These are phyloP conservation scores for Drosophila yakuba DNA, from an alignment of 1,140 invertebrate species.

Conservation along the genomic window DNA sequence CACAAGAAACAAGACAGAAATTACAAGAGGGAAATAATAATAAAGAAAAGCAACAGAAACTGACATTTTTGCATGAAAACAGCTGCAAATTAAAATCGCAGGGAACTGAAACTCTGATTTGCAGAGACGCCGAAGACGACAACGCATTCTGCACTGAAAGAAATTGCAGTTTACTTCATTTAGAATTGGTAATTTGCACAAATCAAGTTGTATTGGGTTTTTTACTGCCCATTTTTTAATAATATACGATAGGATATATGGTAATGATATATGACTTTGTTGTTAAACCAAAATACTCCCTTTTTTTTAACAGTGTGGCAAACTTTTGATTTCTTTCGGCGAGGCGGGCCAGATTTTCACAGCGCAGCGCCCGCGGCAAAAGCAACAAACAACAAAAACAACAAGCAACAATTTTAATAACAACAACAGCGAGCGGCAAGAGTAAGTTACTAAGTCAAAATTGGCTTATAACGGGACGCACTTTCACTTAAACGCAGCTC, in stretches of 20 bases:
- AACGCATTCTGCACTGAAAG: constrained; percentile 29
- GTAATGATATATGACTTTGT: background rate
- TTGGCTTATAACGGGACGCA: constrained; percentile 73
- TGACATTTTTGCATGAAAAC: constrained; percentile 60
- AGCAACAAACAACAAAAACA: constrained; percentile 12
- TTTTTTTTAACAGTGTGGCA: constrained; percentile 21
- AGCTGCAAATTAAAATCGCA: constrained; percentile 67
- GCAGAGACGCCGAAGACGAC: constrained; percentile 17
- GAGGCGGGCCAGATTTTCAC: constrained; percentile 50
- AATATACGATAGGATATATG: too few relatives aligned
- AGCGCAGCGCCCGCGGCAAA: constrained; percentile 52
- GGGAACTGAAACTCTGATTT: constrained; percentile 7
- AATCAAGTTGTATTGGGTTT: too few relatives aligned
- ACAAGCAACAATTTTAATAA: constrained; percentile 7
- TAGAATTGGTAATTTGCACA: background rate
- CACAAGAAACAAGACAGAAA: background rate
- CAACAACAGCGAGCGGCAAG: constrained; percentile 32
- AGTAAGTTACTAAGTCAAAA: constrained; percentile 76
- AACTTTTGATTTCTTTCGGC: constrained; percentile 70
- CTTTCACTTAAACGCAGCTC: constrained; percentile 56
- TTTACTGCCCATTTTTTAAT: too few relatives aligned
- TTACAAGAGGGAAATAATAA: constrained; percentile 29
- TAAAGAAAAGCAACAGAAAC: constrained; percentile 39
- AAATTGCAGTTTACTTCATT: background rate
- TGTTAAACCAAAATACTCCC: background rate